Conservation (phyloP, 2,113 vertebrate genomes). For the Talpa occidentalis region DNA sequence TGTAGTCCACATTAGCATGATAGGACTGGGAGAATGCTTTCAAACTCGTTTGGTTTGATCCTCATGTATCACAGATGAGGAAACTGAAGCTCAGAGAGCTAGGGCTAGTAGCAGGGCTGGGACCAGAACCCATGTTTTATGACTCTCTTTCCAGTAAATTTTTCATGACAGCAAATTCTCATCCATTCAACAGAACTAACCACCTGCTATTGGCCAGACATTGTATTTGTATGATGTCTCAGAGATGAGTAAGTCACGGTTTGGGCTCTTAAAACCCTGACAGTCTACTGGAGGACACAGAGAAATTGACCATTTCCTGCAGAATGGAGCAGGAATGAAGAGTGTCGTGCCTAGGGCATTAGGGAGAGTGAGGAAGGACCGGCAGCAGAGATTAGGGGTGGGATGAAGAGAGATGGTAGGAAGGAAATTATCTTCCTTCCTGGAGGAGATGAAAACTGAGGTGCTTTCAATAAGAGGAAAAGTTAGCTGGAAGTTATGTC, state of each 20-base stretch:
- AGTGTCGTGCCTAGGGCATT: background rate
- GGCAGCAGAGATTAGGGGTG: background rate
- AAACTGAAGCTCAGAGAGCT: slow-evolving; percentile 7
- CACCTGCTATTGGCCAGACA: background rate
- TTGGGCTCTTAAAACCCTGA: slow-evolving; percentile 13
- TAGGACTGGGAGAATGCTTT: background rate
- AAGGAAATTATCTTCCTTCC: background rate
- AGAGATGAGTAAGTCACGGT: background rate
- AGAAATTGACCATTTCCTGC: background rate
- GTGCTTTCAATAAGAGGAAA: slow-evolving; percentile 3
- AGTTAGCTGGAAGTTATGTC: background rate
- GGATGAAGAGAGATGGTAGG: background rate
- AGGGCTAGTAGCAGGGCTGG: background rate
- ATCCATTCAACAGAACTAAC: background rate
- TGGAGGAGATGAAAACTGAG: background rate
- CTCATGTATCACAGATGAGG: background rate
- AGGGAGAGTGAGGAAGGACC: background rate
- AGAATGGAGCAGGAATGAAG: background rate
- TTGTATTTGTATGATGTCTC: background rate
- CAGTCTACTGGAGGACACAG: background rate
- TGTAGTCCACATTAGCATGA: background rate
- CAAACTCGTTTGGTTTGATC: background rate
- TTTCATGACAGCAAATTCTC: background rate
- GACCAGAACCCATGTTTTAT: background rate
- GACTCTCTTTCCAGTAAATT: background rate